Evolutionary conservation across 2,797 vertebrate genomes (phyloP), one percentile per base, ranked within the genome.

Genomic region (Eulemur rubriventer): DNA sequence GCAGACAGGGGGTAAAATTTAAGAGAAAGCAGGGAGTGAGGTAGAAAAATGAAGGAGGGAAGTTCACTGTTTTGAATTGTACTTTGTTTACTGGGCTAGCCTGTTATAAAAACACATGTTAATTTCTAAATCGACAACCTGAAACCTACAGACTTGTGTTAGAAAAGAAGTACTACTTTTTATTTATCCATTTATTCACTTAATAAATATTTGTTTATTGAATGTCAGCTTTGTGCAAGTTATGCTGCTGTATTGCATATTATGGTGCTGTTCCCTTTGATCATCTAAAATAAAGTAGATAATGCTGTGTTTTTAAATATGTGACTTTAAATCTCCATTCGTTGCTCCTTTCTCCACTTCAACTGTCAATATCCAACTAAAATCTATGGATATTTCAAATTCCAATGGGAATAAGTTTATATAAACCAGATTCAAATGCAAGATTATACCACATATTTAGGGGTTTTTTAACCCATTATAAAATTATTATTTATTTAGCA

Each of bases 401-500:
- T 87, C n/a, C 13, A 80, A 28, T 73, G 93, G 16, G 69, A 96
- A 96, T 84, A 96, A 89, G 86, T 14, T 84, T 95, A 59, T 69
- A 14, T 91, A 96, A 96, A 9, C 14, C n/a, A 90, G 46, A 89
- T 61, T 67, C 70, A 90, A 22, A n/a, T 92, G 28, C 6, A 93
- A 94, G 48, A 52, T 55, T 82, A 52, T 41, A 24, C 6, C 24
- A 78, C 4, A 67, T 81, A 81, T 75, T 90, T 7, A 73, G 3
- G 18, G 52, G 72, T 65, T 72, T 96, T 97, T 78, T 92, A 57
- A 55, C 28, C 82, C 97, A 55, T 69, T 89, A 94, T 97, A 95
- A 96, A 97, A 97, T 78, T 96, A 86, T 93, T 98, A 73, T 78
- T 97, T 95, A 93, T 97, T 92, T 92, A 89, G 57, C 61, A 92